Percentiles rank a stretch among this genome's conserved stretches.
Conservation (phyloP, 1,140 invertebrate species). For the Nymphalis io region DNA sequence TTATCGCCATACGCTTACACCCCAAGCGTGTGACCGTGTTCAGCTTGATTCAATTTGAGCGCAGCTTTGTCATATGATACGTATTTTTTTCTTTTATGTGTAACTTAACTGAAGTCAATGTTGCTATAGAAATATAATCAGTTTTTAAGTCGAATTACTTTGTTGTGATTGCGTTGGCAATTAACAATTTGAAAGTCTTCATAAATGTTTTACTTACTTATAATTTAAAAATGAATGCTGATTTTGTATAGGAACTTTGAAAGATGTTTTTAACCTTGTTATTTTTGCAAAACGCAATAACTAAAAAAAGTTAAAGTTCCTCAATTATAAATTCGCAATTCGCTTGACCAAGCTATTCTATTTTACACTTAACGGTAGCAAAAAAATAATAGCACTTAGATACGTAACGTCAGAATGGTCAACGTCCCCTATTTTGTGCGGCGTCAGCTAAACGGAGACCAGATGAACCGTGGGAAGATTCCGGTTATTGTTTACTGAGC, state of each 20-base stretch:
- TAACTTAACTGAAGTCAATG: background rate
- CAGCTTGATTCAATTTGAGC: background rate
- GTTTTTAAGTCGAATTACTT: background rate
- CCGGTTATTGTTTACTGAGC: slow-evolving; percentile 48
- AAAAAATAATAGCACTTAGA: slow-evolving; percentile 5
- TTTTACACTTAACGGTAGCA: slow-evolving; percentile 4
- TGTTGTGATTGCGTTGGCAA: background rate
- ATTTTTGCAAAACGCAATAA: no score
- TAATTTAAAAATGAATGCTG: no score
- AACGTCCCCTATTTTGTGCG: slow-evolving; percentile 28
- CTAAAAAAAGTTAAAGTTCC: no score
- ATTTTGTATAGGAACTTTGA: no score
- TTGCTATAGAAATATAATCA: background rate
- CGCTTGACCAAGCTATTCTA: background rate
- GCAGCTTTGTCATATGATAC: background rate
- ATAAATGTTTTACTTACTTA: no score
- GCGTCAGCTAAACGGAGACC: slow-evolving; percentile 33
- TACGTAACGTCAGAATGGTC: slow-evolving; percentile 27
- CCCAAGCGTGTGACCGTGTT: slow-evolving; percentile 5
- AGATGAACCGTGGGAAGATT: slow-evolving; percentile 50
- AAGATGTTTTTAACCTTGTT: no score
- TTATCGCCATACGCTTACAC: background rate
- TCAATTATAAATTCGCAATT: background rate
- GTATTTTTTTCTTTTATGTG: background rate
- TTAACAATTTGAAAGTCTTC: background rate